Evolutionary conservation across 2,888 invertebrate species (phyloP).

Genomic region (Melanchra persicariae): DNA sequence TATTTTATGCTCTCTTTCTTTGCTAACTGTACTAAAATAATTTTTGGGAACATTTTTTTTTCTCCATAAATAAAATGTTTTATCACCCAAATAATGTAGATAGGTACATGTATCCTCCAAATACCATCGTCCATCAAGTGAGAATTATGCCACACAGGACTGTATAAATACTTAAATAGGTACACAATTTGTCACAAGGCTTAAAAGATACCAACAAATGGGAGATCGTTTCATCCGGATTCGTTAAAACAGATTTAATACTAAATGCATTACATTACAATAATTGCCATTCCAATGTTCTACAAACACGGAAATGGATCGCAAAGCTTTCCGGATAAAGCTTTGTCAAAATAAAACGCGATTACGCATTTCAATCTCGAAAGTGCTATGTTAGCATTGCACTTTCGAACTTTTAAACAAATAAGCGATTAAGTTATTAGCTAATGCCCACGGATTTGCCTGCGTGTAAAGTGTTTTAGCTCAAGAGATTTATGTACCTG

Average conservation of each 20-base stretch:
- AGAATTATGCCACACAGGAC: too few relatives aligned
- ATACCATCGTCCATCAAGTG: constrained; percentile 11
- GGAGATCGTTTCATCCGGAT: neutral
- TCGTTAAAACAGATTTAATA: constrained; percentile 9
- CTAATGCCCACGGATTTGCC: neutral
- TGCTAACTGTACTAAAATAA: neutral
- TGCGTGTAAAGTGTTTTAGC: neutral
- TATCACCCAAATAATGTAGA: neutral
- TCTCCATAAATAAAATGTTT: neutral
- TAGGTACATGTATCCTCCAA: neutral
- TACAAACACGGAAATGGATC: constrained; percentile 11
- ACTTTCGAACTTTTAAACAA: constrained; percentile 1
- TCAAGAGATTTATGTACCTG: too few relatives aligned
- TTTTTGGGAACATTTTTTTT: neutral
- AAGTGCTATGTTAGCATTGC: neutral
- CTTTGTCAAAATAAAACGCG: neutral
- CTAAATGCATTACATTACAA: neutral
- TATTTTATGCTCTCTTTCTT: neutral
- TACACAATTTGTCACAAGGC: neutral
- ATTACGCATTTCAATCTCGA: too few relatives aligned
- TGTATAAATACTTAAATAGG: neutral
- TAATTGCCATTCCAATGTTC: constrained; percentile 4
- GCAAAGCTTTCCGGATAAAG: constrained; percentile 1
- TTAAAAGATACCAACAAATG: constrained; percentile 2
- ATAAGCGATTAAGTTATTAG: neutral